Evolutionary conservation across 2,888 invertebrate species (phyloP).

Genomic region (Drosophila dives): DNA sequence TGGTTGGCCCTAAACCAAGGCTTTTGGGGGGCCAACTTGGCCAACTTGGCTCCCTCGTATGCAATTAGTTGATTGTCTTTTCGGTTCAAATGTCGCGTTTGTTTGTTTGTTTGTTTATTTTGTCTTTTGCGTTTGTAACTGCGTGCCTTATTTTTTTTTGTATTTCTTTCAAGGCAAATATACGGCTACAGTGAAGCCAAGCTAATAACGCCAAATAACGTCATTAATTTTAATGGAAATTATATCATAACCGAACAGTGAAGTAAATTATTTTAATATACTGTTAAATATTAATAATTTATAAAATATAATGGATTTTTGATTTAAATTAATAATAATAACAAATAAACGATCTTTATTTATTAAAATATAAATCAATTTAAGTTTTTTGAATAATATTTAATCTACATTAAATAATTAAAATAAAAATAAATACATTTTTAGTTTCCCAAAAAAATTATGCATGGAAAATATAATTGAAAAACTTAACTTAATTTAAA

Average conservation of each 20-base stretch:
- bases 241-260: too few relatives aligned
- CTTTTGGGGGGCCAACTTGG: background rate
- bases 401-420: background rate
- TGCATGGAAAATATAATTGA: background rate
- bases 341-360: background rate
- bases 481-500: background rate
- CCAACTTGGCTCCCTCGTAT: slow-evolving; percentile 32
- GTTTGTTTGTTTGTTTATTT: slow-evolving; percentile 48
- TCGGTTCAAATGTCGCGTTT: slow-evolving; percentile 76
- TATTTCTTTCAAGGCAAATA: background rate
- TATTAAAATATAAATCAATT: background rate
- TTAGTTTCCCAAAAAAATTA: background rate
- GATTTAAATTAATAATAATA: background rate
- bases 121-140: slow-evolving; percentile 39
- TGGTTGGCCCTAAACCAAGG: slow-evolving; percentile 4
- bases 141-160: slow-evolving; percentile 3
- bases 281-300: background rate
- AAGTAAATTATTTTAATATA: background rate
- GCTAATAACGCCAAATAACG: background rate
- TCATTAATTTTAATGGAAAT: background rate
- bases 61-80: slow-evolving; percentile 77
- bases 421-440: background rate
- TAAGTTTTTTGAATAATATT: background rate
- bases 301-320: background rate
- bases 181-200: background rate